Evolutionary conservation across 2,797 vertebrate genomes (phyloP).

Genomic region (Serranus cabrilla): DNA sequence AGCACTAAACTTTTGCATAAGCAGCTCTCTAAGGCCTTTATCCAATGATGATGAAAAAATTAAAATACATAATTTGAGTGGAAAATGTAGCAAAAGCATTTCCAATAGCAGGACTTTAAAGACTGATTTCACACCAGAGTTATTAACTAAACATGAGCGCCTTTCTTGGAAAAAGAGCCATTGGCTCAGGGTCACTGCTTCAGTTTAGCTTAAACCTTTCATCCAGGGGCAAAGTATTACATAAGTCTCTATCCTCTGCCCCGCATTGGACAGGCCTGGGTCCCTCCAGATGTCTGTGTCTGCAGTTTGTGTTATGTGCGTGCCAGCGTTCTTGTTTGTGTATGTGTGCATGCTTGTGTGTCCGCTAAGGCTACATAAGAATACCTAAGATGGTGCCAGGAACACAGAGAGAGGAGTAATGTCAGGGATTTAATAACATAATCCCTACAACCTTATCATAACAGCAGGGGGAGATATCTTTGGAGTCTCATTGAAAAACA

Average conservation of each 20-base stretch:
- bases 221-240: conserved; percentile 48
- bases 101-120: conserved; percentile 7
- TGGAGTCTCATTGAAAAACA: conserved; percentile 59
- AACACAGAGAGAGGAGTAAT: conserved; percentile 53
- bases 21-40: neutral
- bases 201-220: conserved; percentile 47
- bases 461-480: conserved; percentile 62
- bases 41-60: neutral
- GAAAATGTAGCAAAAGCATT: neutral
- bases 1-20: neutral
- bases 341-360: conserved; percentile 22
- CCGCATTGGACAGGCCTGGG: conserved; percentile 42
- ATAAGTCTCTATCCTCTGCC: conserved; percentile 59
- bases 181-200: conserved; percentile 49
- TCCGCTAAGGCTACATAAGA: conserved; percentile 48
- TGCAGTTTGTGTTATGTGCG: conserved; percentile 39
- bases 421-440: conserved; percentile 70
- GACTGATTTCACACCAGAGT: conserved; percentile 18
- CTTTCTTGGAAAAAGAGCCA: conserved; percentile 43
- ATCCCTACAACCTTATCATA: conserved; percentile 59
- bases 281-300: conserved; percentile 51
- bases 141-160: conserved; percentile 22
- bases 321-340: conserved; percentile 34
- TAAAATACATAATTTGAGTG: neutral
- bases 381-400: conserved; percentile 55